phyloP scores from a whole-genome alignment of 2,797 vertebrate genomes.

The Malurus leucopterus region DNA sequence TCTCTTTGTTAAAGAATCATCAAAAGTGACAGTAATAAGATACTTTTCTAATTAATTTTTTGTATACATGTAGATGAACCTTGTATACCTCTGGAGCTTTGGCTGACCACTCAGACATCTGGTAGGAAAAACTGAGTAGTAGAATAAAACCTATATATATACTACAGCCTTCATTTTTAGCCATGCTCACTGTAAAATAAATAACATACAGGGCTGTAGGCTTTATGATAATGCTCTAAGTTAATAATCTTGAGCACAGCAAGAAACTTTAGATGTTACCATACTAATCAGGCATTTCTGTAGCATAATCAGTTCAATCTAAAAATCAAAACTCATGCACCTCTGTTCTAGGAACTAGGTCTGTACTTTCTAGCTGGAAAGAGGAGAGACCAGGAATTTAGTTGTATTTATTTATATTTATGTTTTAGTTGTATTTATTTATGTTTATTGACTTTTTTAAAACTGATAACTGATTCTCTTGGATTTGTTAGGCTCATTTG shows the following conservation, averaged over 20 bases:
- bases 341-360: not conserved
- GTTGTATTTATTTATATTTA: too few species aligned
- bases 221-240: not conserved
- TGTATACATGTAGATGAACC: not conserved
- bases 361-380: not conserved
- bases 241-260: not conserved
- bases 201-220: not conserved
- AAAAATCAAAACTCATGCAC: not conserved
- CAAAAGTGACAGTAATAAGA: not conserved
- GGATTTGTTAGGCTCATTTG: not conserved
- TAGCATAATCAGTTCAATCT: not conserved
- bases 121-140: not conserved
- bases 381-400: not conserved
- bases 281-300: not conserved
- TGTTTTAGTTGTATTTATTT: not conserved
- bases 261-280: not conserved
- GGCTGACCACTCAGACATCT: not conserved
- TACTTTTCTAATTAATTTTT: slow-evolving; percentile 24
- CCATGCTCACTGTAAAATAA: not conserved
- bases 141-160: not conserved
- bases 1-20: slow-evolving; percentile 3
- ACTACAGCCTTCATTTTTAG: not conserved
- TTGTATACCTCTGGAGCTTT: not conserved
- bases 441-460: not conserved
- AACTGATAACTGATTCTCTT: not conserved